Evolutionary conservation across 2,113 vertebrate genomes (phyloP), one percentile per base, ranked within the genome.

Genomic region (Opisthocomus hoazin): DNA sequence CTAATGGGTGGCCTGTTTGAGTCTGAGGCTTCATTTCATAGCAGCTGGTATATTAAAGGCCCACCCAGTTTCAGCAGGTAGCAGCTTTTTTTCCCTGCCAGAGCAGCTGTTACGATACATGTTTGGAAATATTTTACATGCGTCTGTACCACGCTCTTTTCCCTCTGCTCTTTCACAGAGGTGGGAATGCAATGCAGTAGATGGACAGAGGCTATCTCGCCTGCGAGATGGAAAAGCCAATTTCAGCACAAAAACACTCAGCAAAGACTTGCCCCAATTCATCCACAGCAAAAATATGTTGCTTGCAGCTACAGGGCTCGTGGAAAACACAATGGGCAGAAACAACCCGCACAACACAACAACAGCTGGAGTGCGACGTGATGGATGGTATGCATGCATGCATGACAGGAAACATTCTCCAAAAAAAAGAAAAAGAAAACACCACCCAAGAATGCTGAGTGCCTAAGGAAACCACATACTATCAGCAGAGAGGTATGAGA

Each of bases 381-480:
- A 94, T 73, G 65, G 90, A 92, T 92, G 90, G 74, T 74, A 92
- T 91, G 93, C 84, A 32, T 74, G 88, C 86, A 69, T 50, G 76
- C 86, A 15, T 80, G 90, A 83, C 86, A 39, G 6, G 81, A 80
- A 88, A 81, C 71, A 37, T 32, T 80, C 74, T 63, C 74, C 3
- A 18, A 74, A 65, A 66, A 46, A 69, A 16, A 29, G 9, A 39
- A 22, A 74, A 50, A 69, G 12, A 20, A 65, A 57, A 36, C 23
- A 43, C 69, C 76, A 70, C 53, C 53, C 81, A 87, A 63, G 93
- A 96, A 92, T 41, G 84, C 53, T 1, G 23, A 90, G 53, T 83
- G 94, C 96, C 94, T 96, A 13, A 97, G 92, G 90, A 95, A 87
- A 89, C 32, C 75, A 75, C 58, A 51, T 36, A 81, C 41, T 74